Base-by-base conservation (phyloP, 2,797 vertebrate species). In the Sebastes itinus region DNA sequence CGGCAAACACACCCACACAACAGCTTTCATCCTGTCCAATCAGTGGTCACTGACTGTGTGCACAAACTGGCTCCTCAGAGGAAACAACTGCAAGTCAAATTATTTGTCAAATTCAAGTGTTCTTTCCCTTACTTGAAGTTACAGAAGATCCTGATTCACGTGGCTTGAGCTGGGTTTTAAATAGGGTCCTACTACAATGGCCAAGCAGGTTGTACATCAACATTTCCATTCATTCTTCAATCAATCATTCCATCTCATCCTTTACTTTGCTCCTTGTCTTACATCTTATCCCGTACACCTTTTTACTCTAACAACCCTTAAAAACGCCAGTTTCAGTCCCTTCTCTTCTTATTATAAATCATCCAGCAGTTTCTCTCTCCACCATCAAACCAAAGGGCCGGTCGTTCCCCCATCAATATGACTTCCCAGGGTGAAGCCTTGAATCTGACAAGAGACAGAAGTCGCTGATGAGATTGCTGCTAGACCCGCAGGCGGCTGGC, bases 301-400 rank as follows among this genome's bases (percentile, higher is more conserved):
- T 32, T 66, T 81, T 38, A 64, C 72, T 87, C 38, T 52, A 72
- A 61, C 68, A 81, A 70, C 79, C 59, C 64, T 70, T 81, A 54
- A 70, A 83, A 87, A 78, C 28, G 69, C 23, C 27, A 85, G 71
- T 87, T 88, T 88, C 61, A 61, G 77, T 77, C 61, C 42, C 49
- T 62, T 81, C 70, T 88, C 64, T 62, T 93, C 88, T 89, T 91
- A 88, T 94, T 92, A 94, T 84, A 88, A 90, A 85, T 73, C 63
- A 64, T 87, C 87, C 83, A 78, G 72, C 82, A 84, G 82, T 66
- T 83, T 90, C 82, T 87, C 79, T 69, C 68, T 67, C 69, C 27
- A 35, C 63, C 75, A 79, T 84, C 73, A 92, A 88, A 78, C 74
- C 58, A 75, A 80, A 72, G 28, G 71, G 60, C 75, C 64, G 72